Base-by-base conservation (phyloP, 2,888 invertebrate genomes). In the Metopia argyrocephala region DNA sequence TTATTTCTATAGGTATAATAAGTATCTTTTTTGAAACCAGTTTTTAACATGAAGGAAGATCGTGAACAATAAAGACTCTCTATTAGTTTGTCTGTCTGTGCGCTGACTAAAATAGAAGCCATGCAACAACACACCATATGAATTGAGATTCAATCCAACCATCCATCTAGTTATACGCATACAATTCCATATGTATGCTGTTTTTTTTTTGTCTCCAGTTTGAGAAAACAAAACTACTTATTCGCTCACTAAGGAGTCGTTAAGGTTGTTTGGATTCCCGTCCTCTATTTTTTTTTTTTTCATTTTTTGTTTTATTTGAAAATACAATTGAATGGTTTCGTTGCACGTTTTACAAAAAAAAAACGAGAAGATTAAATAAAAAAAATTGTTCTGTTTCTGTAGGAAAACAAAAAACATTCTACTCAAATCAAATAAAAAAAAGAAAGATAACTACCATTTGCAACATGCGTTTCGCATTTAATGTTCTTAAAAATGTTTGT, bases 391-490 rank as follows among this genome's bases (percentile, higher is more conserved):
- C 15, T 38, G 38, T 38, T 12, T 12, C 12, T 38, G 15, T 38
- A 38, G 7, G 50, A 38, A 18, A 57, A 50, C 48, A 50, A 52
- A 23, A 74, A 45, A 38, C n/a, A 21, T 15, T 38, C 38, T 38
- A 38, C 38, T 38, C 15, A 4, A 38, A 38, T 38, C 15, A 38
- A 9, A 38, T 38, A 12, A 38, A 38, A 31, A 31, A 38, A 38
- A n/a, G n/a, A n/a, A 78, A 81, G 68, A 83, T 80, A 81, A 80
- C 80, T 78, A 78, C 76, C 83, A 84, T 79, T 84, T 84, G 83
- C 83, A 78, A 78, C 79, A 83, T 83, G 82, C 82, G 84, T 82
- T 84, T 78, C 76, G 66, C 83, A 80, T 83, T 83, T 78, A 79
- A 82, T 82, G 78, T 78, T 56, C 65, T 79, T 79, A 83, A 73